phyloP scores from a whole-genome alignment of 2,113 vertebrate genomes.

The Hyaena hyaena region DNA sequence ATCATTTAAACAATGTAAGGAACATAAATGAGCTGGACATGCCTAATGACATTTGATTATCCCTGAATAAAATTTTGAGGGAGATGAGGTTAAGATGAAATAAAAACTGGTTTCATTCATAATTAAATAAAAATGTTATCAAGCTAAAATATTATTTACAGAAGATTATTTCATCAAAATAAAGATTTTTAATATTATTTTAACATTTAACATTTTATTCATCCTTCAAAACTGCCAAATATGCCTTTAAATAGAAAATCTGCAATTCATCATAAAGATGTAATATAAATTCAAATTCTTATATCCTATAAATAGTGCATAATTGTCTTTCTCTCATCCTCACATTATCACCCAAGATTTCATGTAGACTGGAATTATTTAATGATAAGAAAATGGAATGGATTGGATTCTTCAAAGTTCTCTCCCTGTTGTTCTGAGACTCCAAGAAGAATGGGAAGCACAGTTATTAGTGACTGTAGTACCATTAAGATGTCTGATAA shows the following conservation, averaged over 20 bases:
- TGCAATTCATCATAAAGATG: background rate
- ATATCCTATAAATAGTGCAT: background rate
- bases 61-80: background rate
- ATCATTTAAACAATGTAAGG: slow-evolving; percentile 29
- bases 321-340: background rate
- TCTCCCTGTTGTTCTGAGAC: background rate
- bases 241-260: background rate
- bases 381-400: background rate
- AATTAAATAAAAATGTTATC: background rate
- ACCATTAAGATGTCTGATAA: background rate
- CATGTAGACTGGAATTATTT: background rate
- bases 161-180: slow-evolving; percentile 41
- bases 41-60: background rate
- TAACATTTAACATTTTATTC: slow-evolving; percentile 18
- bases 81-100: slow-evolving; percentile 21
- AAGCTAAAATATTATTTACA: background rate
- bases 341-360: background rate
- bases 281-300: slow-evolving; percentile 1
- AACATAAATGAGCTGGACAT: background rate
- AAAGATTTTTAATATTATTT: slow-evolving; percentile 46
- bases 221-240: background rate
- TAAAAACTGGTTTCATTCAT: slow-evolving; percentile 23
- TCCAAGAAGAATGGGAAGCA: background rate
- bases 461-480: background rate
- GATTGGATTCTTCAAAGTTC: background rate